These are phyloP conservation scores for Lophotriccus pileatus DNA, from an alignment of 2,797 vertebrate species.

Conservation along the genomic window DNA sequence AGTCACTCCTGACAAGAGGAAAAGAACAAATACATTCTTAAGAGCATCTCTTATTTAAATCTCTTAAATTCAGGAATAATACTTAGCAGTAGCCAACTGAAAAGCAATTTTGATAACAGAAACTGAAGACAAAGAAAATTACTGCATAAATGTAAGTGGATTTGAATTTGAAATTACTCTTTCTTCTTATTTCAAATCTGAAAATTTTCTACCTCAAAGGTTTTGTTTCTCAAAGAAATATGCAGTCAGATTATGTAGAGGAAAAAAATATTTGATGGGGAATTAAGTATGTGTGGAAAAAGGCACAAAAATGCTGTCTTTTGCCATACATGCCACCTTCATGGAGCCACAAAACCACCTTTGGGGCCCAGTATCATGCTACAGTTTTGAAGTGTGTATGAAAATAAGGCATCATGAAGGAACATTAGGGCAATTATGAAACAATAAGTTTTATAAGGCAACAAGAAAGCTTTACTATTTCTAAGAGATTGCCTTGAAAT, in stretches of 20 bases:
- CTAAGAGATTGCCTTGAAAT: background rate
- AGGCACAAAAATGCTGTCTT: background rate
- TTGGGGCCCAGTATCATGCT: background rate
- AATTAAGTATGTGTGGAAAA: background rate
- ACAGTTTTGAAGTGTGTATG: background rate
- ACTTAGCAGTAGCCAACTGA: background rate
- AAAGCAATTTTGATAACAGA: background rate
- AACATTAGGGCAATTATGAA: background rate
- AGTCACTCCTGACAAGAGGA: background rate
- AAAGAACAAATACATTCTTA: background rate
- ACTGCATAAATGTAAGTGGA: background rate
- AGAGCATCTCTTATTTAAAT: background rate
- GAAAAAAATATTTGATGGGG: background rate
- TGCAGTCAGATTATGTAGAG: background rate
- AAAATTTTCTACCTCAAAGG: background rate
- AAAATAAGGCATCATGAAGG: background rate
- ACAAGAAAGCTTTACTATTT: background rate
- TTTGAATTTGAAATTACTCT: constrained; percentile 5
- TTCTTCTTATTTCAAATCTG: background rate
- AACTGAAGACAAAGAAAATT: background rate
- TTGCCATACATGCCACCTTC: background rate
- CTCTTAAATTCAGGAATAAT: background rate
- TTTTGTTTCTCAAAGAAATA: background rate
- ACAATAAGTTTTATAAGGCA: background rate
- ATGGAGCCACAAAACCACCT: background rate